Evolutionary conservation across 1,140 invertebrate species (phyloP).

Genomic region (Pygmarrhopalites habei): DNA sequence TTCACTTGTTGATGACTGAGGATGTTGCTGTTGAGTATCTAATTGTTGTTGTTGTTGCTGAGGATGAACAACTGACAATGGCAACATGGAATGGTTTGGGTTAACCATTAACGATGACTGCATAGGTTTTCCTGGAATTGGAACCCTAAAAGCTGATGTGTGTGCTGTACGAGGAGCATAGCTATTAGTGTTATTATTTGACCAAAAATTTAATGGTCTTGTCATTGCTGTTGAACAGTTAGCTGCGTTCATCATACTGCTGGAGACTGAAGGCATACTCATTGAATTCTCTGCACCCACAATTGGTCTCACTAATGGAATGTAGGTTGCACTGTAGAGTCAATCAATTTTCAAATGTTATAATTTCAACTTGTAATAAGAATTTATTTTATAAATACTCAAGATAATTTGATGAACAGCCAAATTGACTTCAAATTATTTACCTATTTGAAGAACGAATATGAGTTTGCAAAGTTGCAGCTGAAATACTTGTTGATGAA

Average conservation of each 20-base stretch:
- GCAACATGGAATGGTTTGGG: neutral
- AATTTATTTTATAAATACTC: no score
- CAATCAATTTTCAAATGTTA: no score
- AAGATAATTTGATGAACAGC: no score
- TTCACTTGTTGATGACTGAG: no score
- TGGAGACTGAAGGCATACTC: neutral
- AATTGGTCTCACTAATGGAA: constrained; percentile 36
- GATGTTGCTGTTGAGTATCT: constrained; percentile 5
- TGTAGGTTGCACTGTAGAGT: no score
- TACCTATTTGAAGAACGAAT: constrained; percentile 26
- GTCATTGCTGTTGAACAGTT: neutral
- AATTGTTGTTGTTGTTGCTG: constrained; percentile 8
- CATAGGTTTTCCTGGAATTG: constrained; percentile 6
- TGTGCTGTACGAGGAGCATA: neutral
- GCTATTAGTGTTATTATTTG: constrained; percentile 3
- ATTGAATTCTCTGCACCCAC: constrained; percentile 16
- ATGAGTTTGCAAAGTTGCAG: constrained; percentile 36
- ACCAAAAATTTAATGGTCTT: constrained; percentile 16
- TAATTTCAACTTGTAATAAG: no score
- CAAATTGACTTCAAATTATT: no score
- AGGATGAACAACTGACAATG: constrained; percentile 24
- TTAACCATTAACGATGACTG: no score
- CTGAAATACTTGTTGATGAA: constrained; percentile 27
- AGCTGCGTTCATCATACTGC: neutral
- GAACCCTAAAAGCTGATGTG: constrained; percentile 36